A percentile compares a stretch with the other conserved stretches of the same genome.
These are phyloP conservation scores for Latrodectus elegans DNA, from an alignment of 2,888 invertebrate species.

Conservation along the genomic window DNA sequence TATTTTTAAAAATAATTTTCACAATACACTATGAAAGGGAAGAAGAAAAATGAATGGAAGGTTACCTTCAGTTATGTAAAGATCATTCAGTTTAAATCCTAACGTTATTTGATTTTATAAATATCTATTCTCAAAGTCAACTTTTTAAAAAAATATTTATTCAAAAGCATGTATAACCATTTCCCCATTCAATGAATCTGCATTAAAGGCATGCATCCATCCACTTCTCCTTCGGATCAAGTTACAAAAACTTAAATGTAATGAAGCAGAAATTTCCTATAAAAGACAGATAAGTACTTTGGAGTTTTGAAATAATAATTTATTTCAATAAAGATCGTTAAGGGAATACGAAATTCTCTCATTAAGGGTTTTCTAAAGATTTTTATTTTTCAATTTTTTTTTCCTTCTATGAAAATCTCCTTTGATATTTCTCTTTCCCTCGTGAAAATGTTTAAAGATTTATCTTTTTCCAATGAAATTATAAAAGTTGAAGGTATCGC, in stretches of 20 bases:
- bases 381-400: not conserved
- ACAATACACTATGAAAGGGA: no score
- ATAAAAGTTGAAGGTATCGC: slow-evolving; percentile 6
- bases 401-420: not conserved
- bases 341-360: slow-evolving; percentile 22
- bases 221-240: no score
- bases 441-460: slow-evolving; percentile 14
- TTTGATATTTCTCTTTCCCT: not conserved
- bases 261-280: slow-evolving; percentile 52
- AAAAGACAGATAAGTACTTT: slow-evolving; percentile 38
- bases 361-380: slow-evolving; percentile 22
- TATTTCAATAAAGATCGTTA: slow-evolving; percentile 57
- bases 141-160: no score
- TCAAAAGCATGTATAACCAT: no score
- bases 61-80: no score
- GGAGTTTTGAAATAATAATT: slow-evolving; percentile 41
- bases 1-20: no score
- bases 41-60: no score
- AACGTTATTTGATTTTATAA: no score
- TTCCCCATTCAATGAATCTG: no score
- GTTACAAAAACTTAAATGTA: slow-evolving; percentile 6
- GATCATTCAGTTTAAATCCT: no score
- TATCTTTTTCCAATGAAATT: slow-evolving; percentile 30
- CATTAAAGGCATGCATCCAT: no score
- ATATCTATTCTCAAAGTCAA: no score